Evolutionary conservation across 2,888 invertebrate species (phyloP).

Genomic region (Machimus rusticus): DNA sequence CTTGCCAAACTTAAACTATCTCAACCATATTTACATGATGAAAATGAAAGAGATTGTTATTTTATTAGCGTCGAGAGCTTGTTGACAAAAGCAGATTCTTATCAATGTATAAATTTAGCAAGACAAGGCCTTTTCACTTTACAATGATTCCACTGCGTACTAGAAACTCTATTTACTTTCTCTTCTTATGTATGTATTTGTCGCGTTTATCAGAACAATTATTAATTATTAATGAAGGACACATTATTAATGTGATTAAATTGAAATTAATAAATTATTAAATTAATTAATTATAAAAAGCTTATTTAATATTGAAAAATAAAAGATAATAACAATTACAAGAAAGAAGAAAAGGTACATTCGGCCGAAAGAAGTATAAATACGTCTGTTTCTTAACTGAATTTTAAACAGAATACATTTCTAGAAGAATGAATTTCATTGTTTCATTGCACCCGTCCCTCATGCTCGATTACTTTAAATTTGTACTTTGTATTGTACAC

Average conservation of each 20-base stretch:
- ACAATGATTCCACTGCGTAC: neutral
- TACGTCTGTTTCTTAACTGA: neutral
- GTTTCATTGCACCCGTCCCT: neutral
- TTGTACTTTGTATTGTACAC: neutral
- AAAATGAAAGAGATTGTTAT: neutral
- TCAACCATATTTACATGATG: neutral
- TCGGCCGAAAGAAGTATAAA: neutral
- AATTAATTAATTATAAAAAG: too few species aligned
- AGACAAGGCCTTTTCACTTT: neutral
- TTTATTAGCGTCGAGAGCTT: neutral
- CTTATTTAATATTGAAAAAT: too few species aligned
- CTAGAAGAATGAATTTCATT: neutral
- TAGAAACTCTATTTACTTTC: neutral
- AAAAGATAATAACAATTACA: too few species aligned
- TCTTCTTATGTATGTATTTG: neutral
- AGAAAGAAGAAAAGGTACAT: neutral
- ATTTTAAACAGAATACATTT: neutral
- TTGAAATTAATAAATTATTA: too few species aligned
- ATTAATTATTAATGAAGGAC: neutral
- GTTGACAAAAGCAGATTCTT: neutral
- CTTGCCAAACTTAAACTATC: neutral
- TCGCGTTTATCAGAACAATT: neutral
- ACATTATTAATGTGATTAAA: too few species aligned
- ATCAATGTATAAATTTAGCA: neutral
- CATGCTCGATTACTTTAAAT: neutral